Percentiles rank a stretch among this genome's conserved stretches.
phyloP scores from a whole-genome alignment of 2,888 invertebrate genomes.

The Mellilla xanthometata region DNA sequence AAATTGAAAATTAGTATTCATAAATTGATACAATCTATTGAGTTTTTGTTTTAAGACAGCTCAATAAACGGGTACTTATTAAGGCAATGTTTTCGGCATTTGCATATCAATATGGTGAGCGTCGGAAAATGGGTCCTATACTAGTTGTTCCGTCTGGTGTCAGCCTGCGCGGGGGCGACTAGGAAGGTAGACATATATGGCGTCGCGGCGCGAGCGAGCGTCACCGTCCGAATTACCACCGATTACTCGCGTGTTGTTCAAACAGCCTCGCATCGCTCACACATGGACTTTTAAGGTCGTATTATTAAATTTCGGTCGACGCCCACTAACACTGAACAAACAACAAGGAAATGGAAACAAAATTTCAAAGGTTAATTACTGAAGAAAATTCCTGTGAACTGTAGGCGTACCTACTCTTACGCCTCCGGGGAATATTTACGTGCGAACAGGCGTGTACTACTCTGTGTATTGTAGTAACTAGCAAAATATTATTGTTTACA shows the following conservation, averaged over 20 bases:
- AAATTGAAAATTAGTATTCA: too few relatives aligned
- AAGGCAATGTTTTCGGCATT: slow-evolving; percentile 44
- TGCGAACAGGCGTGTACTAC: too few relatives aligned
- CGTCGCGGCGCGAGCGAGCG: slow-evolving; percentile 44
- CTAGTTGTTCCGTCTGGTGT: slow-evolving; percentile 56
- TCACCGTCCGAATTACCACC: slow-evolving; percentile 68
- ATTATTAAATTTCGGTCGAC: slow-evolving; percentile 55
- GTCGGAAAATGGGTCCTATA: slow-evolving; percentile 51
- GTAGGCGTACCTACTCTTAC: slow-evolving; percentile 11
- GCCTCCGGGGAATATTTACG: neutral
- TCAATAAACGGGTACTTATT: slow-evolving; percentile 28
- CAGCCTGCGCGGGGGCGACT: slow-evolving; percentile 74
- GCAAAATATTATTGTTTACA: too few relatives aligned
- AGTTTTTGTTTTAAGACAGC: slow-evolving; percentile 32
- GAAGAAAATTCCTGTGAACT: slow-evolving; percentile 19
- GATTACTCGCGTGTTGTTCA: slow-evolving; percentile 52
- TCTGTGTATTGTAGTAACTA: too few relatives aligned
- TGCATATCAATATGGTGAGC: slow-evolving; percentile 54
- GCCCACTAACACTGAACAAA: slow-evolving; percentile 46
- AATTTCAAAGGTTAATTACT: slow-evolving; percentile 19
- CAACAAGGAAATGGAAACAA: slow-evolving; percentile 27
- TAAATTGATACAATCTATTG: slow-evolving; percentile 19
- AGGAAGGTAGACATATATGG: slow-evolving; percentile 76
- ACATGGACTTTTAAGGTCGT: slow-evolving; percentile 69
- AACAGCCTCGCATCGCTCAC: slow-evolving; percentile 43